Percentiles rank a stretch among this genome's conserved stretches.
phyloP scores from a whole-genome alignment of 1,140 invertebrate genomes.

The Ceratitis capitata region DNA sequence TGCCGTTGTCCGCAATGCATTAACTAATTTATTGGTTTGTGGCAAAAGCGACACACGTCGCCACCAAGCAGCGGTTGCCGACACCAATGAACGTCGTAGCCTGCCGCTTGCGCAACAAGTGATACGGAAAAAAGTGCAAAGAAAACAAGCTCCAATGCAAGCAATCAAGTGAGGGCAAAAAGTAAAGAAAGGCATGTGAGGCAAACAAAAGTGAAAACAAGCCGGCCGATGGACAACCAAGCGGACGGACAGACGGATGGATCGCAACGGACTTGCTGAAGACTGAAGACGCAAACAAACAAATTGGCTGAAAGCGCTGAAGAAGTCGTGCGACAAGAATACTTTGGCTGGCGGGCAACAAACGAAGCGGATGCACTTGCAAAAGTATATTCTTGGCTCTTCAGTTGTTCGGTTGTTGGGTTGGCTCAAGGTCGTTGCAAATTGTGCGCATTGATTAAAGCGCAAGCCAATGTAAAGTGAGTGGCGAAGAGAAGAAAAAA shows the following conservation, averaged over 20 bases:
- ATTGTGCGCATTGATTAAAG: not conserved
- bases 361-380: slow-evolving; percentile 18
- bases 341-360: not conserved
- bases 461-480: not conserved
- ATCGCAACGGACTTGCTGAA: not conserved
- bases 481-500: not conserved
- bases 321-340: not conserved
- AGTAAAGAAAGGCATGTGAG: not conserved
- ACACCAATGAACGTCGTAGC: not conserved
- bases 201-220: slow-evolving; percentile 29
- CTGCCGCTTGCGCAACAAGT: not conserved
- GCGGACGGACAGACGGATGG: not conserved
- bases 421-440: slow-evolving; percentile 26
- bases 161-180: not conserved
- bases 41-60: not conserved
- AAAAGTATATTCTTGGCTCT: not conserved
- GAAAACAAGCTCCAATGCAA: not conserved
- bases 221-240: not conserved
- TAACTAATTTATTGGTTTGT: slow-evolving; percentile 35
- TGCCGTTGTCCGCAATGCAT: not conserved
- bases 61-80: not conserved
- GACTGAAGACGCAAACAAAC: not conserved
- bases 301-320: not conserved
- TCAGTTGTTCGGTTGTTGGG: not conserved
- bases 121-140: not conserved